These are phyloP conservation scores for Mycteria americana DNA, from an alignment of 2,797 vertebrate species.

Conservation along the genomic window DNA sequence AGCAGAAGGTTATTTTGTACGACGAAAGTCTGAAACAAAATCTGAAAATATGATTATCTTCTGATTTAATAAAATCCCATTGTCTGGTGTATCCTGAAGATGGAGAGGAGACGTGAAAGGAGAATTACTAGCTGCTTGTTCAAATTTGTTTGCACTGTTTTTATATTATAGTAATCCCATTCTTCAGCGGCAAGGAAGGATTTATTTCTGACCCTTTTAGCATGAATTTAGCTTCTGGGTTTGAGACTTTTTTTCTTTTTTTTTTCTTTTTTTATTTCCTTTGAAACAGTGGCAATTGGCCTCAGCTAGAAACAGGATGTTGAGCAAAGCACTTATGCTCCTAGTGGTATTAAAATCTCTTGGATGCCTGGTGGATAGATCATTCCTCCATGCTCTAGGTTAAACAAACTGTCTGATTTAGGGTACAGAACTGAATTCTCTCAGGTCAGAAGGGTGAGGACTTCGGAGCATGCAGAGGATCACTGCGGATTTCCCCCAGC, in stretches of 20 bases:
- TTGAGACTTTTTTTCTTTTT: background rate
- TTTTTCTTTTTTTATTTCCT: background rate
- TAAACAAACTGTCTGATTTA: background rate
- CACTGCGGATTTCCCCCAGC: background rate
- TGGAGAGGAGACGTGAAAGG: background rate
- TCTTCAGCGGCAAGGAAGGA: background rate
- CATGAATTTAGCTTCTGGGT: background rate
- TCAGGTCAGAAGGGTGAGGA: background rate
- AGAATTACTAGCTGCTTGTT: background rate
- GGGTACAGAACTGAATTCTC: background rate
- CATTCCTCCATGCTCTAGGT: background rate
- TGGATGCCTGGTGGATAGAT: conserved; percentile 24
- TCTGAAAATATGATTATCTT: background rate
- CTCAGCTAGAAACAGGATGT: conserved; percentile 6
- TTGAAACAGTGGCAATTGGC: background rate
- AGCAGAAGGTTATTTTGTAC: background rate
- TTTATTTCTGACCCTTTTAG: background rate
- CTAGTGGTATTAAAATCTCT: background rate
- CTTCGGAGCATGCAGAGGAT: background rate
- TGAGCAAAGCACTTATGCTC: conserved; percentile 4
- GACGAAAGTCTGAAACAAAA: background rate
- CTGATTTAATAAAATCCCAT: background rate
- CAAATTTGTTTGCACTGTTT: background rate
- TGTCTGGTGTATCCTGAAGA: background rate
- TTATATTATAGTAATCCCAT: background rate